These are phyloP conservation scores for Drosophila diplacantha DNA, from an alignment of 2,888 invertebrate species.

Conservation along the genomic window DNA sequence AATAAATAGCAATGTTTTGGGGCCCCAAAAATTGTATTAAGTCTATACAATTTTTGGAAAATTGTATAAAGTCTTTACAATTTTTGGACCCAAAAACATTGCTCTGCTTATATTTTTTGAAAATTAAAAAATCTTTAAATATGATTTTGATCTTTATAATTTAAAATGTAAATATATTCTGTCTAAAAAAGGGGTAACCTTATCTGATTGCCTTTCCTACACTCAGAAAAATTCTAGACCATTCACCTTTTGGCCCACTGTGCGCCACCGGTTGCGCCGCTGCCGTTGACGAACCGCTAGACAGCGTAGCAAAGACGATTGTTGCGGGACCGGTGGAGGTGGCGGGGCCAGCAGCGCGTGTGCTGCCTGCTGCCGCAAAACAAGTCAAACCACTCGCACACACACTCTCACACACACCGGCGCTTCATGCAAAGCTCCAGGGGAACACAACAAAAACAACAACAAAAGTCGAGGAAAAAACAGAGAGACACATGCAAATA, in stretches of 20 bases:
- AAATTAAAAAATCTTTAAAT: too few species aligned
- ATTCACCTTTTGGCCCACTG: slow-evolving; percentile 42
- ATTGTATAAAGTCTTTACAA: neutral
- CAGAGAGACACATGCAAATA: slow-evolving; percentile 36
- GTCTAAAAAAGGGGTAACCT: neutral
- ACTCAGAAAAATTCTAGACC: neutral
- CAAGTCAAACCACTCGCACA: slow-evolving; percentile 67
- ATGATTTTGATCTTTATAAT: neutral
- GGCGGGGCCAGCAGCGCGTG: slow-evolving; percentile 63
- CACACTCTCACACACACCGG: slow-evolving; percentile 22
- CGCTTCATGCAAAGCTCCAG: slow-evolving; percentile 52
- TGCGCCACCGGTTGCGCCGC: slow-evolving; percentile 55
- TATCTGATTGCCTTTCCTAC: neutral
- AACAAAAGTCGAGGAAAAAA: slow-evolving; percentile 1
- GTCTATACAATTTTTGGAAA: neutral
- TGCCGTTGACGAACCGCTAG: slow-evolving; percentile 58
- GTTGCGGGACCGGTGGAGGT: slow-evolving; percentile 16
- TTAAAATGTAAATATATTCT: neutral
- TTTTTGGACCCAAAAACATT: too few species aligned
- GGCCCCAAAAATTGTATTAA: too few species aligned
- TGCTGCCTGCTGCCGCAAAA: slow-evolving; percentile 65
- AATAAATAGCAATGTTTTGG: too few species aligned
- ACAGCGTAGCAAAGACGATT: slow-evolving; percentile 33
- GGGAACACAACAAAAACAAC: slow-evolving; percentile 47
- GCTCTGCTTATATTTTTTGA: too few species aligned